These are phyloP conservation scores for Chaitophorus viminalis DNA, from an alignment of 2,888 invertebrate species.

Conservation along the genomic window DNA sequence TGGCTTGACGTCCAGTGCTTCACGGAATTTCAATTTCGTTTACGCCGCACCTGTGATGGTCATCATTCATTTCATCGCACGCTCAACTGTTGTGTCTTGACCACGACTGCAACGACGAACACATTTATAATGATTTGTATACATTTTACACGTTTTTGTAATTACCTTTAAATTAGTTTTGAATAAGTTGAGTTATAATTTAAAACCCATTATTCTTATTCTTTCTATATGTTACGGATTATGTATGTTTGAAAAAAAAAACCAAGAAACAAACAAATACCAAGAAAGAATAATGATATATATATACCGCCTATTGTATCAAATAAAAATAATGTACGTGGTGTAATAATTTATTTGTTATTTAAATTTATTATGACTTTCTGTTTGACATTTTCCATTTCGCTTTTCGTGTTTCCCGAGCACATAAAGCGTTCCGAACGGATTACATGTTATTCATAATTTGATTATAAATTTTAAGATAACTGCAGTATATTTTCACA, in stretches of 20 bases:
- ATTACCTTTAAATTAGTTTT: slow-evolving; percentile 34
- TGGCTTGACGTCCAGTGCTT: slow-evolving; percentile 12
- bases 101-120: not conserved
- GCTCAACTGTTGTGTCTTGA: slow-evolving; percentile 22
- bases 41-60: not conserved
- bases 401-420: not conserved
- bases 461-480: not conserved
- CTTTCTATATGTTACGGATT: not conserved
- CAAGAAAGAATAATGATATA: not conserved
- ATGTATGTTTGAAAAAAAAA: not conserved
- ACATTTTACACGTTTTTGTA: slow-evolving; percentile 38
- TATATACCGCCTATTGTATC: not conserved
- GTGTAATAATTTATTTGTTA: not conserved
- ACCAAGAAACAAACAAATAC: not conserved
- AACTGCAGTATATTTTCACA: no score
- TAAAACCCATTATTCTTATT: not conserved
- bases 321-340: slow-evolving; percentile 14
- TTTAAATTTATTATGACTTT: slow-evolving; percentile 22
- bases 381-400: slow-evolving; percentile 19
- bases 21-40: not conserved
- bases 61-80: slow-evolving; percentile 3
- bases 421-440: not conserved
- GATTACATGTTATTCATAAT: not conserved
- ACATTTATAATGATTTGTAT: slow-evolving; percentile 21
- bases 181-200: not conserved